Evolutionary conservation across 1,140 invertebrate species (phyloP).

Genomic region (Pogonomyrmex barbatus): DNA sequence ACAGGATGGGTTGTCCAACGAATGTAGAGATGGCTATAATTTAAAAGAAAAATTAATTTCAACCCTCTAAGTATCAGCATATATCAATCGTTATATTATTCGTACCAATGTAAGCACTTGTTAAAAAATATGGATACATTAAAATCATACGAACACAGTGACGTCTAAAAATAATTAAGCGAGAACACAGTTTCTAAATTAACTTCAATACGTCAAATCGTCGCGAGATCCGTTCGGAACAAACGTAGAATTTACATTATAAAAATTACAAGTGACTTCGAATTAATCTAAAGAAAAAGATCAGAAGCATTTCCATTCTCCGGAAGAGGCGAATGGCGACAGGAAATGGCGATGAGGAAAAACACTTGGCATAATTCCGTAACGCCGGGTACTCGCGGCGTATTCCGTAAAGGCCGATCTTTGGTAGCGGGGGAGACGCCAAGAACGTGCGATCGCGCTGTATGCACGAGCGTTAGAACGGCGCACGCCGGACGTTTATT

Average conservation of each 20-base stretch:
- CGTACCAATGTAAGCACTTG: not conserved
- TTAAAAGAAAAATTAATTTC: constrained; percentile 29
- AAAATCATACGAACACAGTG: not conserved
- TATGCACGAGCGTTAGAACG: constrained; percentile 33
- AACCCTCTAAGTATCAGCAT: not conserved
- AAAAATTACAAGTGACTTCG: not conserved
- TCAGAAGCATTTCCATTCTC: not conserved
- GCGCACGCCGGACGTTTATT: constrained; percentile 55
- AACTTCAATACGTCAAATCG: not conserved
- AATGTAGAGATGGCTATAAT: constrained; percentile 36
- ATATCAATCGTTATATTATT: not conserved
- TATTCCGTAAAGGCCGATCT: constrained; percentile 63
- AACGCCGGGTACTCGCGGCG: constrained; percentile 19
- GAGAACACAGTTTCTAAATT: not conserved
- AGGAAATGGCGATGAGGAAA: constrained; percentile 46
- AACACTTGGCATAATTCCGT: constrained; percentile 41
- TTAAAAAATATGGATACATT: not conserved
- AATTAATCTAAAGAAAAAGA: not conserved
- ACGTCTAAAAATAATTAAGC: not conserved
- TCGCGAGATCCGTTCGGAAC: not conserved
- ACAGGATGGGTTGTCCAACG: constrained; percentile 16
- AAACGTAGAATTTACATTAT: not conserved
- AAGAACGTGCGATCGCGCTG: constrained; percentile 38
- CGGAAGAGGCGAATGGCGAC: not conserved
- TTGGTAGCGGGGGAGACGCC: constrained; percentile 5